Evolutionary conservation across 2,113 vertebrate species (phyloP).

Genomic region (Ptilonorhynchus violaceus): DNA sequence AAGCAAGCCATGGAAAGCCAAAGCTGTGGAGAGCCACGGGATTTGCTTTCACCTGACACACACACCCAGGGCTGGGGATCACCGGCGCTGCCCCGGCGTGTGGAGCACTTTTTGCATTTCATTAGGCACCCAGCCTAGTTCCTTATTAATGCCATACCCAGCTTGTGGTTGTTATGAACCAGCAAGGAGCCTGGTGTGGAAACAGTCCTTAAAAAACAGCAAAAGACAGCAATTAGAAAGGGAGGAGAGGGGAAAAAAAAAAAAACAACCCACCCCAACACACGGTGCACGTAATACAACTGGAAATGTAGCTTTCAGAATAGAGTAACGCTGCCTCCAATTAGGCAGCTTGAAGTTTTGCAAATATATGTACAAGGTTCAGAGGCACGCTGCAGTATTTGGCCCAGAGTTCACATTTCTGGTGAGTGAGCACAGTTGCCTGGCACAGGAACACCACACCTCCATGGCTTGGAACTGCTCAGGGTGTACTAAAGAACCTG

Average conservation of each 20-base stretch:
- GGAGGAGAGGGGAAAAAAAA: neutral
- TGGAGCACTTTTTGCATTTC: neutral
- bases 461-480: neutral
- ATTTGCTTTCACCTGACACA: neutral
- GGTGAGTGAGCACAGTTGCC: neutral
- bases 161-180: slow-evolving; percentile 3
- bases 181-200: neutral
- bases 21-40: neutral
- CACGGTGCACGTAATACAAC: neutral
- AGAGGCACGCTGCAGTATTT: neutral
- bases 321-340: neutral
- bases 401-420: slow-evolving; percentile 22
- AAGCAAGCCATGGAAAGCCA: neutral
- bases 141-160: slow-evolving; percentile 42
- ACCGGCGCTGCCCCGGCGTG: neutral
- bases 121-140: slow-evolving; percentile 43
- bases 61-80: neutral
- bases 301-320: slow-evolving; percentile 39
- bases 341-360: neutral
- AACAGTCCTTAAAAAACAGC: slow-evolving; percentile 28
- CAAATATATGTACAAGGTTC: slow-evolving; percentile 33
- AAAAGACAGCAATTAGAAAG: slow-evolving; percentile 33
- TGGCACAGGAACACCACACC: neutral
- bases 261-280: neutral
- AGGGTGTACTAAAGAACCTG: rapidly evolving